These are phyloP conservation scores for Zosterops japonicus DNA, from an alignment of 2,113 vertebrate genomes.

Conservation along the genomic window DNA sequence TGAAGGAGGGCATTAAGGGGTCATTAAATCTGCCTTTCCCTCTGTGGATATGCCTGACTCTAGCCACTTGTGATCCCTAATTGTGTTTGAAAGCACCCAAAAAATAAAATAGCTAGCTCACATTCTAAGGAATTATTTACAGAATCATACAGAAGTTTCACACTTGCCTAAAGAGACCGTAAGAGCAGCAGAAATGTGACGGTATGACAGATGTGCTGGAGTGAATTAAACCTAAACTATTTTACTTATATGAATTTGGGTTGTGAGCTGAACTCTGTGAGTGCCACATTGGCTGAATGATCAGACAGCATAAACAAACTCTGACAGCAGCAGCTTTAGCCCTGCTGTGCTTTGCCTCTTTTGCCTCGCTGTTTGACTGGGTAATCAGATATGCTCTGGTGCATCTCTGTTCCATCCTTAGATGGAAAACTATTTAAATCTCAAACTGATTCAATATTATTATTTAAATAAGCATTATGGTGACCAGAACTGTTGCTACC, in stretches of 20 bases:
- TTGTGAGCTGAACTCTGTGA: neutral
- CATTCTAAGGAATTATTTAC: neutral
- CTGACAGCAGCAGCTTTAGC: neutral
- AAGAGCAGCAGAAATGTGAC: neutral
- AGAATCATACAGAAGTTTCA: neutral
- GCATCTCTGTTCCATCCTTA: neutral
- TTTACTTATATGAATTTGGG: neutral
- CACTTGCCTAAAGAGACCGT: neutral
- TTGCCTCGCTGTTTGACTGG: neutral
- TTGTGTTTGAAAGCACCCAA: neutral
- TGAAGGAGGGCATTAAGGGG: neutral
- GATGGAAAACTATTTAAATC: neutral
- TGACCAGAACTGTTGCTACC: neutral
- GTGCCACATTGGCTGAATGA: neutral
- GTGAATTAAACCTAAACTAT: neutral
- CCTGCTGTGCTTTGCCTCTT: neutral
- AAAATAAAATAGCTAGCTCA: neutral
- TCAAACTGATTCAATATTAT: neutral
- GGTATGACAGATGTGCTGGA: neutral
- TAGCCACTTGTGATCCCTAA: neutral
- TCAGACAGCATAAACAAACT: neutral
- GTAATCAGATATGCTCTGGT: neutral
- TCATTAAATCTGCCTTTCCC: neutral
- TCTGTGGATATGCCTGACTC: neutral
- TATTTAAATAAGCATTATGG: neutral